A percentile compares a stretch with the other conserved stretches of the same genome.
phyloP scores from a whole-genome alignment of 2,113 vertebrate species.

The Vombatus ursinus region DNA sequence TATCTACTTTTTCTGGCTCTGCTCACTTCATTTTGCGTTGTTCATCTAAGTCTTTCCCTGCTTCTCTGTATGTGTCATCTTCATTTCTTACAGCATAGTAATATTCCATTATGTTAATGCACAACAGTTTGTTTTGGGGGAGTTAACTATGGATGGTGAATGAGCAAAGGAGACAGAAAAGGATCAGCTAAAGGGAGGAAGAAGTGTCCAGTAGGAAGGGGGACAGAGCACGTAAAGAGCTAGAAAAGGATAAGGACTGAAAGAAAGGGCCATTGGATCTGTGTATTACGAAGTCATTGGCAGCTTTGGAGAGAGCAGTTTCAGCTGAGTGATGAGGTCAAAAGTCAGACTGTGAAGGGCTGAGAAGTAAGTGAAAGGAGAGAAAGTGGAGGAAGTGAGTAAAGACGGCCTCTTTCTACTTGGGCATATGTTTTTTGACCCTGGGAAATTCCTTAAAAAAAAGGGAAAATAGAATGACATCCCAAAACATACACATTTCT shows the following conservation, averaged over 20 bases:
- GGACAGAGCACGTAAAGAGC: background rate
- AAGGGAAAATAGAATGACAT: background rate
- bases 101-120: background rate
- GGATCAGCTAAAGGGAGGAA: background rate
- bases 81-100: background rate
- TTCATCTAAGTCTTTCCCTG: background rate
- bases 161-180: background rate
- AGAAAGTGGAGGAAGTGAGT: background rate
- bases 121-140: background rate
- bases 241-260: background rate
- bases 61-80: background rate
- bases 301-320: background rate
- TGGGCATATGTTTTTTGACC: background rate
- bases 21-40: background rate
- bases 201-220: background rate
- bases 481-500: background rate
- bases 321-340: background rate
- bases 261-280: background rate
- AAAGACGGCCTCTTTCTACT: background rate
- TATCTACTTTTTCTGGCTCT: background rate
- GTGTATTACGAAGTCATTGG: background rate
- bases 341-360: background rate
- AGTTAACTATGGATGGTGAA: background rate
- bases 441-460: background rate
- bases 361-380: background rate